These are phyloP conservation scores for Sturnira hondurensis DNA, from an alignment of 2,113 vertebrate species.

Conservation along the genomic window DNA sequence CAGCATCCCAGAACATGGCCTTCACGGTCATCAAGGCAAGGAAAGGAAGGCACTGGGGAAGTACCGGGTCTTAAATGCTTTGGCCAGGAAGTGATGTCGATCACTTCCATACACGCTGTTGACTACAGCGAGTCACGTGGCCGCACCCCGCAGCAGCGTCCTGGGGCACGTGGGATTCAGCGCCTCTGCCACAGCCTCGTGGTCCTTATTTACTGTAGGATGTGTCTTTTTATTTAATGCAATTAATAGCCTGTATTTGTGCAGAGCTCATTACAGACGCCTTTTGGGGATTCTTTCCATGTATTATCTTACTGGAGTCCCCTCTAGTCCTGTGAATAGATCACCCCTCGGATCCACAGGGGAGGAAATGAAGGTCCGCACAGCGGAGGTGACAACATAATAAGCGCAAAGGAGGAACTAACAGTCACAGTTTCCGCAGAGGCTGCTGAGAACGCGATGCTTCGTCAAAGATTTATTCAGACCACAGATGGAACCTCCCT, in stretches of 20 bases:
- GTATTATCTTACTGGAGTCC: neutral
- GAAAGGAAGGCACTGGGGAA: neutral
- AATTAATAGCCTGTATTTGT: neutral
- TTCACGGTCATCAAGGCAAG: neutral
- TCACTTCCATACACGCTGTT: neutral
- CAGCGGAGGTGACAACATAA: neutral
- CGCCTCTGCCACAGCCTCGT: neutral
- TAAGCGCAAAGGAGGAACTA: neutral
- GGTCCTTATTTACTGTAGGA: neutral
- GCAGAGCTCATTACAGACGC: neutral
- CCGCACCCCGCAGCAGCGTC: too few relatives aligned
- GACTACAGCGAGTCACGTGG: neutral
- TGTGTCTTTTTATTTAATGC: neutral
- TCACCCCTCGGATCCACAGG: neutral
- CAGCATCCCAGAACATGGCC: neutral
- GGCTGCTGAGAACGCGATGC: neutral
- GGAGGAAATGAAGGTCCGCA: neutral
- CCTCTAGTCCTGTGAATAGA: neutral
- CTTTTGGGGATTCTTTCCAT: neutral
- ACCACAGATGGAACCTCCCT: neutral
- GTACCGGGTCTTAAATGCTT: neutral
- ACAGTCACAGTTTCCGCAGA: neutral
- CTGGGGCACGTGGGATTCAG: fast-evolving
- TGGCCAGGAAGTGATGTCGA: neutral
- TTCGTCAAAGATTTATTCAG: neutral